Evolutionary conservation across 2,113 vertebrate species (phyloP), one percentile per base, ranked within the genome.

Genomic region (Oryzias melastigma): DNA sequence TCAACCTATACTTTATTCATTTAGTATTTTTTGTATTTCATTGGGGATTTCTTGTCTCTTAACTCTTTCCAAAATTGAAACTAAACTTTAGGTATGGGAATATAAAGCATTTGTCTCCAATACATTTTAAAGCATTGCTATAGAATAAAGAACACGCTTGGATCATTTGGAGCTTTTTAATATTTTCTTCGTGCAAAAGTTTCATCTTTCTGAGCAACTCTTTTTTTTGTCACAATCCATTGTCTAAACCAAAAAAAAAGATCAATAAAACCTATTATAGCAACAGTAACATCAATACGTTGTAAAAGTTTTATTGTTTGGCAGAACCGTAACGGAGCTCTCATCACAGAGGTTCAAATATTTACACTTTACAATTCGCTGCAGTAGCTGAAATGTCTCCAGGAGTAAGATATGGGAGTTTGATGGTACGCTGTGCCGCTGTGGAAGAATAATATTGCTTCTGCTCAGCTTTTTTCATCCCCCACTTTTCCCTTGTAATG

Each of bases 311-410:
- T 61, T 48, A 68, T 61, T 65, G 45, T 71, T 72, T 19, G 43
- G 27, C 0, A 45, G 14, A 60, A n/a, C 24, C 16, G 17, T 46
- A 8, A 35, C 35, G 44, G 44, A 16, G 16, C 44, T 46, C 48
- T 58, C 55, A 55, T 45, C 52, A 54, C 71, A 56, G 15, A 57
- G 40, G 68, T 56, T 44, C 65, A 73, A 62, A 64, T 78, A 59
- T 82, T 80, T 75, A 58, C 51, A 48, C 58, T 52, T 76, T 58
- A 43, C 59, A 52, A 29, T 77, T 47, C 71, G 67, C 68, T 75
- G 75, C 49, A 52, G 50, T 68, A 58, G 43, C 64, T 44, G 44
- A 52, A 58, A 67, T 55, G 46, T 64, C 65, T 81, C 47, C 46
- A 48, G 55, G 62, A 25, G 62, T 46, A 63, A 58, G 60, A 49